These are phyloP conservation scores for Microcebus lehilahytsara DNA, from an alignment of 2,113 vertebrate species.

Conservation along the genomic window DNA sequence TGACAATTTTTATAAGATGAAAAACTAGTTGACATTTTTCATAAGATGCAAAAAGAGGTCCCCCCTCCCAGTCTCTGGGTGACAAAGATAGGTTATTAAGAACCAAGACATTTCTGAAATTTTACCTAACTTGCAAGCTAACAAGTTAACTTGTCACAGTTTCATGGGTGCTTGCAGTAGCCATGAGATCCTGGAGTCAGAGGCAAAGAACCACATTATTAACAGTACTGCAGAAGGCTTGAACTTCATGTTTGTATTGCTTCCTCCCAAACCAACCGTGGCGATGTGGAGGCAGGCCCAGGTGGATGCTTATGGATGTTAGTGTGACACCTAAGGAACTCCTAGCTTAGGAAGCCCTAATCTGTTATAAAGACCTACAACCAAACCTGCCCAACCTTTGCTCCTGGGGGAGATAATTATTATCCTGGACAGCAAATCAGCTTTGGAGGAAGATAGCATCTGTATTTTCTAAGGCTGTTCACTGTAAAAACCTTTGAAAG, in stretches of 20 bases:
- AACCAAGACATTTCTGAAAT: background rate
- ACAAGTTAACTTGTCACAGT: background rate
- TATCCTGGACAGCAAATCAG: background rate
- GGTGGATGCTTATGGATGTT: background rate
- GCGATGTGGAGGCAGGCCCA: background rate
- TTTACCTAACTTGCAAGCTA: background rate
- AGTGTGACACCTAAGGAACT: background rate
- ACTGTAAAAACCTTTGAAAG: background rate
- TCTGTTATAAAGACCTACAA: background rate
- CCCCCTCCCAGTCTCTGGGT: background rate
- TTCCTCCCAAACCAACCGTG: background rate
- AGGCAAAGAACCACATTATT: background rate
- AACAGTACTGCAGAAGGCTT: background rate
- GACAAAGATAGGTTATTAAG: background rate
- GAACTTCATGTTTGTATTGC: background rate
- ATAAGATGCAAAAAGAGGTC: background rate
- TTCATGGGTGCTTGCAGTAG: background rate
- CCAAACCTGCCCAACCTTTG: background rate
- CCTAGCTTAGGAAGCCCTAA: background rate
- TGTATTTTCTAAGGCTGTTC: background rate
- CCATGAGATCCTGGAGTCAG: background rate
- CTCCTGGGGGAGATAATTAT: background rate
- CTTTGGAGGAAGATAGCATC: background rate
- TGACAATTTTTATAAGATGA: background rate
- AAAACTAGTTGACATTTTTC: background rate